A percentile compares a stretch with the other conserved stretches of the same genome.
Evolutionary conservation across 2,113 vertebrate genomes (phyloP).

Genomic region (Cyanoderma ruficeps): DNA sequence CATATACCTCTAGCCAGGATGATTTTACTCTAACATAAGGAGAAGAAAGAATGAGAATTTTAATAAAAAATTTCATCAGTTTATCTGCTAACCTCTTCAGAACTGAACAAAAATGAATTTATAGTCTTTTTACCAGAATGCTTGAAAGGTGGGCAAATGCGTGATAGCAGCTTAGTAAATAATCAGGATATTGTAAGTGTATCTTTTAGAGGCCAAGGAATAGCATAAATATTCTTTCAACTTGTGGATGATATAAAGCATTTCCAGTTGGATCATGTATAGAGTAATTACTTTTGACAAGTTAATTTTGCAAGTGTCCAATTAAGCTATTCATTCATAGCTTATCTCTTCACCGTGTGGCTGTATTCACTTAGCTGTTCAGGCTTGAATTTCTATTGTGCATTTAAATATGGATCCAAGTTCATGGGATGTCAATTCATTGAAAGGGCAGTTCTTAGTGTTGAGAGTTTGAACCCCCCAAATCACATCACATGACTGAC

Average conservation of each 20-base stretch:
- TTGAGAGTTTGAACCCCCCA: neutral
- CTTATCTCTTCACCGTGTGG: conserved; percentile 60
- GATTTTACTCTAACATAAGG: neutral
- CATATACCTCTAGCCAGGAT: neutral
- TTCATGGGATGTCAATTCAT: neutral
- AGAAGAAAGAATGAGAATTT: neutral
- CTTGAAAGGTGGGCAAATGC: neutral
- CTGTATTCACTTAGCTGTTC: conserved; percentile 46
- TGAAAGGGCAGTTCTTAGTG: neutral
- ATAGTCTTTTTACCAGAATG: neutral
- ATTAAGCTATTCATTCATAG: conserved; percentile 35
- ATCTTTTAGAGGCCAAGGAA: conserved; percentile 15
- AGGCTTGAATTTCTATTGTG: conserved; percentile 2
- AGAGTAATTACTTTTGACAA: conserved; percentile 51
- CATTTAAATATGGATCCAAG: neutral
- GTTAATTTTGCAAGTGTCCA: conserved; percentile 56
- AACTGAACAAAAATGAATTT: neutral
- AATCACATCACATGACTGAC: neutral
- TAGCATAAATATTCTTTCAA: conserved; percentile 25
- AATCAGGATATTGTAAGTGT: neutral
- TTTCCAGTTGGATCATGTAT: conserved; percentile 19
- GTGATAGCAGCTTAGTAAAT: neutral
- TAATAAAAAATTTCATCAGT: neutral
- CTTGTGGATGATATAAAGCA: neutral
- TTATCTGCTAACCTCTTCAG: neutral